phyloP scores from a whole-genome alignment of 2,797 vertebrate species.

The Lycodopsis pacificus region DNA sequence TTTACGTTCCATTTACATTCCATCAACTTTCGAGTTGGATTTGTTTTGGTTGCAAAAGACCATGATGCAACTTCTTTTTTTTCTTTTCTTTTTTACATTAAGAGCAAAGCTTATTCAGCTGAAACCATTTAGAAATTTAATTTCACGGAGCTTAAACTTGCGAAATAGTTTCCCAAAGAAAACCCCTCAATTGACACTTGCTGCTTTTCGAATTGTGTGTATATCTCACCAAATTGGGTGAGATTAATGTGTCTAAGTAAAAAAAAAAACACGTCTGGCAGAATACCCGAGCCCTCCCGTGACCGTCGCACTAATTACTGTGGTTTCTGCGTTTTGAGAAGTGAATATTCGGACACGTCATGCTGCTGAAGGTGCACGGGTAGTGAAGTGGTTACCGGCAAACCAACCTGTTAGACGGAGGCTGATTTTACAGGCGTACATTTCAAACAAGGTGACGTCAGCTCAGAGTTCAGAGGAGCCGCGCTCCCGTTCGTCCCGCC shows the following conservation, averaged over 20 bases:
- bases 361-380: not conserved
- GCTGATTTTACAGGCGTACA: conserved; percentile 1
- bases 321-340: conserved; percentile 24
- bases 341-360: conserved; percentile 4
- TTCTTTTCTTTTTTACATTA: not conserved
- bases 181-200: conserved; percentile 19
- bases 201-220: conserved; percentile 37
- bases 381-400: conserved; percentile 5
- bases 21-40: not conserved
- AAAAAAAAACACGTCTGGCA: conserved; percentile 31
- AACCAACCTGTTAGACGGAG: conserved; percentile 17
- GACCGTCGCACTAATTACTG: conserved; percentile 36
- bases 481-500: conserved; percentile 4
- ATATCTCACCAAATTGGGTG: conserved; percentile 24
- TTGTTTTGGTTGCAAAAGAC: not conserved
- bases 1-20: not conserved
- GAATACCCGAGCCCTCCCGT: conserved; percentile 26
- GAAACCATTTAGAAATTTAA: not conserved
- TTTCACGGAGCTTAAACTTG: conserved; percentile 5
- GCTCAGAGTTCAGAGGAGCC: conserved; percentile 5
- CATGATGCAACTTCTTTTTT: not conserved
- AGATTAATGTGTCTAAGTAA: conserved; percentile 6
- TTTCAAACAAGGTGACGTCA: conserved; percentile 1
- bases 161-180: conserved; percentile 1
- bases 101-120: not conserved